Percentiles rank a stretch among this genome's conserved stretches.
Evolutionary conservation across 1,140 invertebrate genomes (phyloP).

Genomic region (Diabrotica virgifera): DNA sequence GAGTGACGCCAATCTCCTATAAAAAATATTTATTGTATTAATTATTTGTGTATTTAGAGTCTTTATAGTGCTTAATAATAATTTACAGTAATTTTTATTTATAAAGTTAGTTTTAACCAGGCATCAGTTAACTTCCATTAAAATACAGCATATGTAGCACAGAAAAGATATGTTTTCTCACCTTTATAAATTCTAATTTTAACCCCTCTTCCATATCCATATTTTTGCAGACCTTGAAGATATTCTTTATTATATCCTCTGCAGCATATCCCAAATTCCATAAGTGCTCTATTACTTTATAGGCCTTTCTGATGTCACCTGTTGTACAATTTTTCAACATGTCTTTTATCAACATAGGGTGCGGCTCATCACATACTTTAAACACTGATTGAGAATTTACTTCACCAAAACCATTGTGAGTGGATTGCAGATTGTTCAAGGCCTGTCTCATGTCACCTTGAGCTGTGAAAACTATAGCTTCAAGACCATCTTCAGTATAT

Average conservation of each 20-base stretch:
- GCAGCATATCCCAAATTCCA: slow-evolving; percentile 93
- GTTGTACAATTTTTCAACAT: slow-evolving; percentile 86
- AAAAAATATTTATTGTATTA: slow-evolving; percentile 40
- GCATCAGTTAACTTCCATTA: not conserved
- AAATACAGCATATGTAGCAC: not conserved
- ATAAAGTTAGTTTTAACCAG: not conserved
- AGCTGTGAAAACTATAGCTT: slow-evolving; percentile 96
- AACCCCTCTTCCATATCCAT: slow-evolving; percentile 75
- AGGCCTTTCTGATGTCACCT: slow-evolving; percentile 84
- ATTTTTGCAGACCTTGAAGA: slow-evolving; percentile 91
- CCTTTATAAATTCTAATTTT: slow-evolving; percentile 85
- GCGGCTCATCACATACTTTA: slow-evolving; percentile 99
- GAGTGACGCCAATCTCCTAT: slow-evolving; percentile 89
- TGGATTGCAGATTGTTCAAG: slow-evolving; percentile 97
- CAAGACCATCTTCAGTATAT: slow-evolving; percentile 90
- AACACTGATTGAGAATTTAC: slow-evolving; percentile 97
- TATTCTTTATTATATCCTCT: slow-evolving; percentile 94
- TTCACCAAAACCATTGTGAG: slow-evolving; percentile 89
- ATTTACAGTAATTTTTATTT: not conserved
- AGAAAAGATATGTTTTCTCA: slow-evolving; percentile 44
- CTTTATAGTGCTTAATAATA: slow-evolving; percentile 15
- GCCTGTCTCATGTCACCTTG: slow-evolving; percentile 98
- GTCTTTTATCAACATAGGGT: slow-evolving; percentile 88
- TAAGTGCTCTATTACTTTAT: slow-evolving; percentile 80
- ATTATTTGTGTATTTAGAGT: not conserved